Evolutionary conservation across 37 sponge, comb jelly and placozoan genomes (phyloP).

Genomic region (Hormiphora californensis): DNA sequence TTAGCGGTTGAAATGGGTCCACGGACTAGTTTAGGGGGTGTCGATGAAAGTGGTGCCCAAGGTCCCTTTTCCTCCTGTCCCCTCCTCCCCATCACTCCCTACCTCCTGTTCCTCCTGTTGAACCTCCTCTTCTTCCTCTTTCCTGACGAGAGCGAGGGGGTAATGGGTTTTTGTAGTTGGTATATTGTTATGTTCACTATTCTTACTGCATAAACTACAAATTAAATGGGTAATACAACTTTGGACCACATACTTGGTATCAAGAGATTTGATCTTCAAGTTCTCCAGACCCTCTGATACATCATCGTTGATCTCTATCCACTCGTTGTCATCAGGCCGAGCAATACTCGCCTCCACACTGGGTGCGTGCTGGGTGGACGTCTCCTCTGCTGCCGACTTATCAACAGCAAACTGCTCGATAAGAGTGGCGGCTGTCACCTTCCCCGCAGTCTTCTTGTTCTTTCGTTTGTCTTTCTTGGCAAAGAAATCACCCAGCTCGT

Average conservation of each 20-base stretch:
- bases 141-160: background rate
- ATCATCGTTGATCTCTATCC: slow-evolving; percentile 24
- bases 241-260: slow-evolving; percentile 31
- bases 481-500: slow-evolving; percentile 29
- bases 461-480: slow-evolving; percentile 50
- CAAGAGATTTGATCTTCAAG: slow-evolving; percentile 40
- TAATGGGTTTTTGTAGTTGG: no score
- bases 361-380: background rate
- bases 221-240: no score
- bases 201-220: no score
- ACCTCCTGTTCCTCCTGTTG: background rate
- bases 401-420: slow-evolving; percentile 1
- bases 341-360: background rate
- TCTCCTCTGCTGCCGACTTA: background rate
- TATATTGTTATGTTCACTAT: no score
- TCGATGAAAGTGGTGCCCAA: background rate
- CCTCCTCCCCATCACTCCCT: background rate
- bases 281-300: slow-evolving; percentile 35
- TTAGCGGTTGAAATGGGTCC: no score
- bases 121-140: slow-evolving; percentile 16
- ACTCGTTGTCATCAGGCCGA: slow-evolving; percentile 24
- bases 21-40: slow-evolving; percentile 2
- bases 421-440: slow-evolving; percentile 20
- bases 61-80: slow-evolving; percentile 25
- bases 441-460: slow-evolving; percentile 3